phyloP scores from a whole-genome alignment of 1,140 invertebrate species.

The Eufriesea mexicana region DNA sequence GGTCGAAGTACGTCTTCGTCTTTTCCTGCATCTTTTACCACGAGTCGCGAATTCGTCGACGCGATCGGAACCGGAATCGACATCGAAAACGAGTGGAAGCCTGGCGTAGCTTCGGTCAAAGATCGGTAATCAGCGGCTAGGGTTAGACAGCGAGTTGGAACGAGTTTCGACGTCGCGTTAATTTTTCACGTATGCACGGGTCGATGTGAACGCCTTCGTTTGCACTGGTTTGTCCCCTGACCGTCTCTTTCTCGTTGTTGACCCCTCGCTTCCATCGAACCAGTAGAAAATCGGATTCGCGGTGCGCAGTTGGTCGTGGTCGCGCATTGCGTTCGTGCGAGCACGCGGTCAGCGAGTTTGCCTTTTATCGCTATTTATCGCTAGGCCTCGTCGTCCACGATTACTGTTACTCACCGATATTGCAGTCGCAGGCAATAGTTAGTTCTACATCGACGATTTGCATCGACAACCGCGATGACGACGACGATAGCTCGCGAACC shows the following conservation, averaged over 20 bases:
- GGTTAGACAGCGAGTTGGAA: neutral
- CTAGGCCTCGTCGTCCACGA: neutral
- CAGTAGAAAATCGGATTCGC: conserved; percentile 38
- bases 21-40: too few species aligned
- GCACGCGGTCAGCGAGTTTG: neutral
- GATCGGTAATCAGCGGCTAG: neutral
- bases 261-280: neutral
- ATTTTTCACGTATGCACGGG: neutral
- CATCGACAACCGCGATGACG: neutral
- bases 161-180: neutral
- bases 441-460: neutral
- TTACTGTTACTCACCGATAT: neutral
- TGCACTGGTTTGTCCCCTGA: neutral
- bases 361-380: conserved; percentile 7
- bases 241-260: neutral
- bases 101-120: neutral
- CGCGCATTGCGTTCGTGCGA: neutral
- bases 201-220: conserved; percentile 14
- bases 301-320: neutral
- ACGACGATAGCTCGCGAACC: neutral
- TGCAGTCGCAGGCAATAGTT: neutral
- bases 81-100: neutral
- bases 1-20: too few species aligned
- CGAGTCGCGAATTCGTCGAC: neutral
- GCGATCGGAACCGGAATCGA: neutral